A percentile compares a stretch with the other conserved stretches of the same genome.
Evolutionary conservation across 2,888 invertebrate species (phyloP).

Genomic region (Matsumyia berberina): DNA sequence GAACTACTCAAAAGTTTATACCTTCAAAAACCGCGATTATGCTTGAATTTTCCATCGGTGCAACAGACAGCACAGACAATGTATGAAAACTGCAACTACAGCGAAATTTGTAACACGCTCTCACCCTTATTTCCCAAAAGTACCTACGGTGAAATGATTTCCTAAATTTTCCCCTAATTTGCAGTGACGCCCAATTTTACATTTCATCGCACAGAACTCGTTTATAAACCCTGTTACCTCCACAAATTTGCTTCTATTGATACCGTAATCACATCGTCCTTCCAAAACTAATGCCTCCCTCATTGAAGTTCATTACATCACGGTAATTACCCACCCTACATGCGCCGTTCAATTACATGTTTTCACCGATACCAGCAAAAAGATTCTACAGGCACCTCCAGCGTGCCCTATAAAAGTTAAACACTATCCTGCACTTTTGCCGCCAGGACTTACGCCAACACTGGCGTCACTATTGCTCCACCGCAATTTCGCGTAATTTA

Average conservation of each 20-base stretch:
- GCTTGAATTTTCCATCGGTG: no score
- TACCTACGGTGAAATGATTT: neutral
- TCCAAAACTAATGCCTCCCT: constrained; percentile 36
- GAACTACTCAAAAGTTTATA: no score
- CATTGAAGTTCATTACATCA: constrained; percentile 70
- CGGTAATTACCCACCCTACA: constrained; percentile 53
- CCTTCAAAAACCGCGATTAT: no score
- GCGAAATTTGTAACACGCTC: neutral
- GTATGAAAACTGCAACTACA: no score
- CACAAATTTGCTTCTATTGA: constrained; percentile 14
- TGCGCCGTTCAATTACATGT: constrained; percentile 56
- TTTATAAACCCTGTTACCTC: neutral
- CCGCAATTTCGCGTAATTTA: constrained; percentile 70
- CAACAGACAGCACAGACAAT: no score
- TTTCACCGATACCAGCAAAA: constrained; percentile 56
- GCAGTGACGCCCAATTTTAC: constrained; percentile 25
- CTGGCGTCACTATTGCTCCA: constrained; percentile 46
- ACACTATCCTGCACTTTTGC: constrained; percentile 41
- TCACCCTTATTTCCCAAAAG: neutral
- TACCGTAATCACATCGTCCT: constrained; percentile 31
- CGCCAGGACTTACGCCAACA: constrained; percentile 35
- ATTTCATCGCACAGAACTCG: constrained; percentile 5
- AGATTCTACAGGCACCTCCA: constrained; percentile 3
- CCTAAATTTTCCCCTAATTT: constrained; percentile 19
- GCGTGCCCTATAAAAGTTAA: constrained; percentile 4